Percentiles rank a stretch among this genome's conserved stretches.
Evolutionary conservation across 2,888 invertebrate genomes (phyloP).

Genomic region (Dorcus parallelipipedus): DNA sequence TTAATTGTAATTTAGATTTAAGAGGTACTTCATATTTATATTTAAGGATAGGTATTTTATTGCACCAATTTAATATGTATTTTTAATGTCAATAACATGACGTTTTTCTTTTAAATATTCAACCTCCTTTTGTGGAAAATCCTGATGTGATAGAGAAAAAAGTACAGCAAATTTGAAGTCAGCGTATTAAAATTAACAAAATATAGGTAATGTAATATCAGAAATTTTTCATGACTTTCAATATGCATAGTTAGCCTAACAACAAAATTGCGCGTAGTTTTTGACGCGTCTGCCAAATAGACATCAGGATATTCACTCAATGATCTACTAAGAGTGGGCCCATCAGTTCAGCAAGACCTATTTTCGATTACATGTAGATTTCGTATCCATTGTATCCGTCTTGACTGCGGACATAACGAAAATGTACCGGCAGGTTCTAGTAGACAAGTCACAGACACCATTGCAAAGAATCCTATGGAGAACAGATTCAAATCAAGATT

Average conservation of each 20-base stretch:
- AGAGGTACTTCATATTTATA: no score
- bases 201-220: no score
- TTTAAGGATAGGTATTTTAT: no score
- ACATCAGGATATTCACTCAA: slow-evolving; percentile 6
- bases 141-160: no score
- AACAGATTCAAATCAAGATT: not conserved
- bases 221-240: no score
- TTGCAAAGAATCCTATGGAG: not conserved
- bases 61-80: no score
- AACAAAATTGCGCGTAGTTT: not conserved
- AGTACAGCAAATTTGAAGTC: no score
- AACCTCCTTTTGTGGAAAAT: no score
- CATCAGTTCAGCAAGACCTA: slow-evolving; percentile 2
- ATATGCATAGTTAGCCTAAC: slow-evolving; percentile 1
- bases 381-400: not conserved
- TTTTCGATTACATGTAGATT: slow-evolving; percentile 3
- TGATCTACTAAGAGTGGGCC: not conserved
- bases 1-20: no score
- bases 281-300: slow-evolving; percentile 7
- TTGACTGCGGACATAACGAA: not conserved
- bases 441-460: not conserved
- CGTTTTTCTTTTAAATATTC: no score
- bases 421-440: slow-evolving; percentile 1
- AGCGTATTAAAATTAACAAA: no score
- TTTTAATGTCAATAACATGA: no score